These are phyloP conservation scores for Thereuonema tuberculata DNA, from an alignment of 1,140 invertebrate species.

Conservation along the genomic window DNA sequence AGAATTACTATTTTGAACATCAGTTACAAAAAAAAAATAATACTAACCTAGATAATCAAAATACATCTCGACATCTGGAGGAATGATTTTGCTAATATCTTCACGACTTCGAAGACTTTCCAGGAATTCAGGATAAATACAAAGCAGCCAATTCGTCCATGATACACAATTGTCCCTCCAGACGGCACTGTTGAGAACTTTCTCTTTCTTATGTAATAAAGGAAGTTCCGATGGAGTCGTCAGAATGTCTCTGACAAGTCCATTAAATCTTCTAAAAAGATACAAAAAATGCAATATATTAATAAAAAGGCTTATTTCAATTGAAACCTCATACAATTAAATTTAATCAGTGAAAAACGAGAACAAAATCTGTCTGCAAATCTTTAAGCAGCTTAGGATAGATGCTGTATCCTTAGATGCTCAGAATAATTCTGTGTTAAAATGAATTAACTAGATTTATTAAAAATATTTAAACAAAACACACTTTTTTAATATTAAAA, in stretches of 20 bases:
- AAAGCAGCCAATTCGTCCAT: constrained; percentile 4
- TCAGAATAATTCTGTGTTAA: no score
- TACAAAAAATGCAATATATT: neutral
- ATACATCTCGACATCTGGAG: neutral
- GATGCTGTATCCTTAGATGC: no score
- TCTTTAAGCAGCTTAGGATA: no score
- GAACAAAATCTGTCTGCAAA: no score
- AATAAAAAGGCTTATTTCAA: neutral
- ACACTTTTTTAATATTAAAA: no score
- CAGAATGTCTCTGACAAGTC: neutral
- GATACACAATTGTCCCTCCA: constrained; percentile 1
- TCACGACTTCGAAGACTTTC: neutral
- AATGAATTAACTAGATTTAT: no score
- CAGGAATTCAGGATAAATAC: constrained; percentile 4
- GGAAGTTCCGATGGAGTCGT: neutral
- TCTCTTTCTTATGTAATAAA: neutral
- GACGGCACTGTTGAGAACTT: neutral
- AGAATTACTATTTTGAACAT: no score
- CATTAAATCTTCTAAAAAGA: neutral
- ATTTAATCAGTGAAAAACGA: neutral
- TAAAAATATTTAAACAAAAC: no score
- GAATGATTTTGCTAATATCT: neutral
- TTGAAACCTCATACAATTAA: neutral
- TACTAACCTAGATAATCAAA: constrained; percentile 1
- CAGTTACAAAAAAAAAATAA: neutral